phyloP scores from a whole-genome alignment of 2,888 invertebrate species.

The Trachelus iudaicus region DNA sequence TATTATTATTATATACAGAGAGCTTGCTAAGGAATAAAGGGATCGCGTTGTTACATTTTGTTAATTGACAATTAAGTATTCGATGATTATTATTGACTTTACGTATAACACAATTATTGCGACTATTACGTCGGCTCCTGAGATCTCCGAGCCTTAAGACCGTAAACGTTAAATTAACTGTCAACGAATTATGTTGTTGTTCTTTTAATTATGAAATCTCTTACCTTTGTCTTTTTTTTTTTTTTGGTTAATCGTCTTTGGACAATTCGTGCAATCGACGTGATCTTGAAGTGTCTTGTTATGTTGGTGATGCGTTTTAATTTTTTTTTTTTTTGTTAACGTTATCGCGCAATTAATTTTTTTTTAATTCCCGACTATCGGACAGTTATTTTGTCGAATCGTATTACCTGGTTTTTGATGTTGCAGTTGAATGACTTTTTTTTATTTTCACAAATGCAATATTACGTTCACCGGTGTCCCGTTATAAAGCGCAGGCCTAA shows the following conservation, averaged over 20 bases:
- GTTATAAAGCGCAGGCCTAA: neutral
- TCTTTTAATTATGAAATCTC: neutral
- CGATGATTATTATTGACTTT: constrained; percentile 20
- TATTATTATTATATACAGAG: constrained; percentile 29
- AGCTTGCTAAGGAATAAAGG: constrained; percentile 35
- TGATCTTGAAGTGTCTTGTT: too few relatives aligned
- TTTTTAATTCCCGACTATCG: neutral
- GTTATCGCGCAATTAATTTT: neutral
- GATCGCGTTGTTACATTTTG: constrained; percentile 36
- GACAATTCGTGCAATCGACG: too few relatives aligned
- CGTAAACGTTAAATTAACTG: constrained; percentile 31
- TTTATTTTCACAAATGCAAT: neutral
- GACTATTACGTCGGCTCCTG: constrained; percentile 12
- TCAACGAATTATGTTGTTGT: constrained; percentile 18
- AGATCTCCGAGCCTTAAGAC: constrained; percentile 2
- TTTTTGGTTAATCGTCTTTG: too few relatives aligned
- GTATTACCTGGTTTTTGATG: neutral
- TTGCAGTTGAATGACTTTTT: neutral
- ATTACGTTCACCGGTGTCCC: neutral
- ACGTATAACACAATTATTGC: constrained; percentile 14
- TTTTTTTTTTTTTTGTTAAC: neutral
- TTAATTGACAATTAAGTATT: constrained; percentile 6
- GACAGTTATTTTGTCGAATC: neutral
- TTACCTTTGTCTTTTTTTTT: neutral
- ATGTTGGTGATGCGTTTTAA: too few relatives aligned